Conservation (phyloP, 2,113 vertebrate genomes). For the Thunnus maccoyii region DNA sequence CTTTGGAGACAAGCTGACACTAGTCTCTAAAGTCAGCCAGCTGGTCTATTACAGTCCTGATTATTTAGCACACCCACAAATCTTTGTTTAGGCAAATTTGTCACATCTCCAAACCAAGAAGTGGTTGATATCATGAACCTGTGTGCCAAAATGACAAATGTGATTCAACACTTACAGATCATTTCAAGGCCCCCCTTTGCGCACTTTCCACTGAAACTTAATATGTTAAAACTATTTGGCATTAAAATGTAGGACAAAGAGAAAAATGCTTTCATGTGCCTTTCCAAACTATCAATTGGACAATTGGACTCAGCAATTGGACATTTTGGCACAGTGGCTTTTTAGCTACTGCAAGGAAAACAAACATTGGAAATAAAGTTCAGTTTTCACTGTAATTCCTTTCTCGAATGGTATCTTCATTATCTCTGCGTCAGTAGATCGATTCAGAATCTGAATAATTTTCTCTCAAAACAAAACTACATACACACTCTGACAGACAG, state of each 20-base stretch:
- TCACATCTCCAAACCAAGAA: conserved; percentile 8
- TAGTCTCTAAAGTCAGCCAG: background rate
- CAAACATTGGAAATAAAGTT: background rate
- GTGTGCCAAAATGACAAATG: conserved; percentile 19
- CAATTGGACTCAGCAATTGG: background rate
- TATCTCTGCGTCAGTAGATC: background rate
- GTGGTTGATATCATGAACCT: conserved; percentile 10
- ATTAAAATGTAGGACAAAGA: background rate
- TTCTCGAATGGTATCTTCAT: background rate
- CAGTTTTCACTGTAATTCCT: conserved; percentile 11
- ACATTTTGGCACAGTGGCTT: conserved; percentile 17
- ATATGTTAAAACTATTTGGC: conserved; percentile 22
- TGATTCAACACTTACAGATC: background rate
- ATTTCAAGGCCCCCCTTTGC: background rate
- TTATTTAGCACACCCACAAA: background rate
- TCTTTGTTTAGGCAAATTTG: conserved; percentile 14
- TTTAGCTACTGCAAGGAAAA: conserved; percentile 18
- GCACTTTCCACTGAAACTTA: conserved; percentile 15
- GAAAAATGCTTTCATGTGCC: background rate
- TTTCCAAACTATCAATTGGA: conserved; percentile 6
- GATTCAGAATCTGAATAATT: background rate
- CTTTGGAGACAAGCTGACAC: background rate
- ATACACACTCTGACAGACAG: background rate
- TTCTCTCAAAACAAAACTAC: background rate
- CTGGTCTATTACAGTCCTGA: background rate